Base-by-base conservation (phyloP, 1,140 invertebrate species). In the Mycetomoellerius zeteki region DNA sequence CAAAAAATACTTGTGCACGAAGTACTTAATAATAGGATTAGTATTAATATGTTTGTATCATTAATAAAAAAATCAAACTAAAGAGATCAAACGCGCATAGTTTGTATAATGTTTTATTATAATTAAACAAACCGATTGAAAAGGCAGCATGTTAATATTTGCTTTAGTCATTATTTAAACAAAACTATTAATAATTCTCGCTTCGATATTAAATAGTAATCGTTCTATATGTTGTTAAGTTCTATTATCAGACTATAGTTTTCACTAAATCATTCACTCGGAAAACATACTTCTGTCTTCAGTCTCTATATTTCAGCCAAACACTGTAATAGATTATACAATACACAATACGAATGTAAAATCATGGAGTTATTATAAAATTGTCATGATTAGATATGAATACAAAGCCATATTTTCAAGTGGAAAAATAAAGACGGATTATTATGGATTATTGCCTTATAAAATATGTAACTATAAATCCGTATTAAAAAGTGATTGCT, bases 301-400 rank as follows among this genome's bases (percentile, higher is more conserved):
- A 89, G 88, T 88, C 86, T 85, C 73, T 88, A 89, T 88, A 89
- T 89, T 88, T 89, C 76, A 87, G 72, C 73, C 88, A 88, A 89
- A 89, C 86, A 88, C 58, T 89, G 73, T 85, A 85, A 67, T 78
- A 69, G 65, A 88, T 85, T 56, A 30, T 89, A 89, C 88, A 88
- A 88, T 88, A 78, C 33, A 62, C 62, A 72, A 78, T 65, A 85
- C 71, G 81, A 87, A 54, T 76, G 27, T 87, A 87, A 82, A 75
- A 87, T 80, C 8, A 75, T 50, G 47, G 14, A 14, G 56, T 54
- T 30, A 50, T 87, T 27, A 43, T 88, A 87, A 87, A 88, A 71
- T 19, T 69, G 60, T 84, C 65, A 64, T 84, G 78, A 73, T 60
- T 84, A 67, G 82, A 84, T 82, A 69, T 47, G n/a, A 87, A 67